Base-by-base conservation (phyloP, 2,797 vertebrate species). In the Vespertilio murinus region DNA sequence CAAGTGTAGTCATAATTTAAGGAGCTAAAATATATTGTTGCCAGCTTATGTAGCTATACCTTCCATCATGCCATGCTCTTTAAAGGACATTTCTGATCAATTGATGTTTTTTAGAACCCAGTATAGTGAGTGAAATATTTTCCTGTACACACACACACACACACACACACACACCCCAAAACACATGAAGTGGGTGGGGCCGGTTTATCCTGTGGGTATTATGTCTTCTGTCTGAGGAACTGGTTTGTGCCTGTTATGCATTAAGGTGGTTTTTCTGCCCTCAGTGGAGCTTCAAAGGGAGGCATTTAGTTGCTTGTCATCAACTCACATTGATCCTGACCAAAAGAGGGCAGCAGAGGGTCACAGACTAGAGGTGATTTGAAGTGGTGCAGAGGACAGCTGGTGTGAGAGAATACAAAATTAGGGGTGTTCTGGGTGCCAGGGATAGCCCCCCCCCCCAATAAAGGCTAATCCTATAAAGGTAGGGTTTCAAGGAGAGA, bases 261-360 rank as follows among this genome's bases (percentile, higher is more conserved):
- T 42, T 33, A 81, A 25, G 67, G 17, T 47, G 56, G 22, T 74
- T 70, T 91, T 92, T 49, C 54, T 45, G 25, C 12, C 11, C 28
- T 79, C 5, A 33, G 3, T 25, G 45, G 79, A 54, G 7, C 25
- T 5, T 82, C 59, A 82, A 25, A 82, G 59, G 59, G 81, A 77
- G 10, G 35, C 33, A 30, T 45, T 11, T 28, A 40, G 52, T 65
- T 22, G 45, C 18, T 71, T 42, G 30, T 86, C 78, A 79, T 67
- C 35, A n/a, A 54, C 13, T 88, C 52, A 81, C 81, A 35, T 14
- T 28, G 47, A 89, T 82, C 61, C 69, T 12, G 70, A 49, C 83
- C 92, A 64, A 94, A 87, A 96, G 94, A 94, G 95, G 94, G 93
- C 95, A 96, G 94, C 83, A 97, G 91, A 93, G 84, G 59, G 95